Base-by-base conservation (phyloP, 30 jellyfish, hydroid and myxozoan genomes). In the Sanderia malayensis region DNA sequence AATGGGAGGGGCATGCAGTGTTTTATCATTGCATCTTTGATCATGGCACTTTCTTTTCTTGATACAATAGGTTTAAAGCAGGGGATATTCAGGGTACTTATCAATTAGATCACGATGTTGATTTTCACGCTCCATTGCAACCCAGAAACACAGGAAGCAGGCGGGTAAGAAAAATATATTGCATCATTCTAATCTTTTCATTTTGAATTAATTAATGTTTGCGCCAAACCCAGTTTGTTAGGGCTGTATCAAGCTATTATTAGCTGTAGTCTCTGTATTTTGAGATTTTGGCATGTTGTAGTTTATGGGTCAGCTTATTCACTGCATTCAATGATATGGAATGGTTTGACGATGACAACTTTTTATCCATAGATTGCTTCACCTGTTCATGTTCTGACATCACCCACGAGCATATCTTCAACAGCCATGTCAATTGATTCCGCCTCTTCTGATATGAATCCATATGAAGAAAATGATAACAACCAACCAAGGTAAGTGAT, bases 331-430 rank as follows among this genome's bases (percentile, higher is more conserved):
- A n/a, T n/a, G n/a, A n/a, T n/a, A n/a, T n/a, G n/a, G n/a, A n/a
- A n/a, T n/a, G n/a, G n/a, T n/a, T n/a, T n/a, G n/a, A n/a, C n/a
- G n/a, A n/a, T n/a, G n/a, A n/a, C n/a, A n/a, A n/a, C n/a, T n/a
- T n/a, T 46, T 55, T 2, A 1, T 34, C 63, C 61, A 46, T 21
- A 82, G 94, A 58, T 79, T 61, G 57, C 53, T 1, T 82, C 94
- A 17, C 94, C 86, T 13, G 47, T 82, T 64, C 60, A 82, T 72
- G 27, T 71, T 61, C 73, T 82, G 13, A 70, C 82, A 18, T 71
- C 94, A 46, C 94, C 86, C 9, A 72, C 86, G 23, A 71, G 86
- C 65, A 46, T 82, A 30, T 63, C 94, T 26, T 71, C 94, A 4
- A 79, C 79, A 0, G 83, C 92, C 30, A 28, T 72, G 65, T 82